Conservation (phyloP, 2,113 vertebrate species). For the Brachypodius melanocephalos region DNA sequence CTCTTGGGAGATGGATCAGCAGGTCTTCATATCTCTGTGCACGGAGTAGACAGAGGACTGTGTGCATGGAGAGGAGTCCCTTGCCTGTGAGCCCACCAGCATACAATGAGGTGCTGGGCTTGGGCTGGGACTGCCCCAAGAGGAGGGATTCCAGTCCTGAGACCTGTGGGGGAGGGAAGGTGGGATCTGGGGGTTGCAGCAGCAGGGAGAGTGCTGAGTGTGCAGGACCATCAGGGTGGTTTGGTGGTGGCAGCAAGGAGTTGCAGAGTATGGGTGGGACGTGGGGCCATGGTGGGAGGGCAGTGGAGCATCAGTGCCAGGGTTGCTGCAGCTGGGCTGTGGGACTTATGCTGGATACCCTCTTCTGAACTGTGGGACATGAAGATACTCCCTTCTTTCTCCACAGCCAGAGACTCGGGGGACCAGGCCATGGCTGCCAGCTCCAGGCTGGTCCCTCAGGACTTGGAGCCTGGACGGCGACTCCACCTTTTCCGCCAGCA, state of each 20-base stretch:
- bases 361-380: too few relatives aligned
- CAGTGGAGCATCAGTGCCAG: accelerated
- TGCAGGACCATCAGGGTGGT: not conserved
- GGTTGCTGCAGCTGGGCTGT: not conserved
- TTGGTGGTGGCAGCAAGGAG: not conserved
- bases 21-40: not conserved
- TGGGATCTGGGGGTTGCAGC: accelerated
- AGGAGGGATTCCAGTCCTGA: not conserved
- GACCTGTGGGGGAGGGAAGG: not conserved
- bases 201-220: not conserved
- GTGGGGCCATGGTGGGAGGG: too few relatives aligned
- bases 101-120: not conserved
- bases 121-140: not conserved
- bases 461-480: conserved; percentile 78
- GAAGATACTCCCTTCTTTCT: not conserved
- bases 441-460: conserved; percentile 41
- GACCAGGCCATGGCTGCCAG: not conserved
- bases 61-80: not conserved
- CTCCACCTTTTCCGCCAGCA: conserved; percentile 85
- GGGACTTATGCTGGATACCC: not conserved
- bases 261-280: accelerated
- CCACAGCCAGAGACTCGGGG: conserved; percentile 63
- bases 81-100: not conserved
- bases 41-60: accelerated
- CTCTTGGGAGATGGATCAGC: not conserved